Evolutionary conservation across 2,797 vertebrate species (phyloP).

Genomic region (Aeoliscus strigatus): DNA sequence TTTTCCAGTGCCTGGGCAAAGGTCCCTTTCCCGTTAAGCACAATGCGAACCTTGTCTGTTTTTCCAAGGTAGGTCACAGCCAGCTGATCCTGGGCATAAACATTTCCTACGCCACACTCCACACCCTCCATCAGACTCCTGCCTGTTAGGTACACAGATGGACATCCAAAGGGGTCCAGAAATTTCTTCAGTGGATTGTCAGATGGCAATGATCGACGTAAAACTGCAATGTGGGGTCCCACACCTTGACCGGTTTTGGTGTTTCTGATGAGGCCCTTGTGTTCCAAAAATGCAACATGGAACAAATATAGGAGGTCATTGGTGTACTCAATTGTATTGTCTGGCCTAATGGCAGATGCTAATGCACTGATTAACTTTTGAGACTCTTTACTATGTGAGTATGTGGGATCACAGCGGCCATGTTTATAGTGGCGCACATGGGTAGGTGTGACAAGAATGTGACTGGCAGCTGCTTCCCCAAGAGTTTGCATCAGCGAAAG

Average conservation of each 20-base stretch:
- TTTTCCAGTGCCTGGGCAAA: constrained; percentile 63
- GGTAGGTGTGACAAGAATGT: constrained; percentile 77
- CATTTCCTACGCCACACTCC: constrained; percentile 78
- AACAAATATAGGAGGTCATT: constrained; percentile 66
- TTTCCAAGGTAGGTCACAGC: constrained; percentile 78
- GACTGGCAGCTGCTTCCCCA: constrained; percentile 57
- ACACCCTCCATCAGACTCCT: constrained; percentile 72
- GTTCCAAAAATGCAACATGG: constrained; percentile 74
- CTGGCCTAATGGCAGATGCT: constrained; percentile 40
- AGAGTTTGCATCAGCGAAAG: constrained; percentile 73
- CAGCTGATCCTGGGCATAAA: constrained; percentile 76
- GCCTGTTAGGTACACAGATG: constrained; percentile 78
- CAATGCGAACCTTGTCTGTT: constrained; percentile 68
- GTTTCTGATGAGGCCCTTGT: constrained; percentile 73
- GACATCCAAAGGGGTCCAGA: constrained; percentile 74
- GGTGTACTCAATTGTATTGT: constrained; percentile 49
- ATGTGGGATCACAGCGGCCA: constrained; percentile 80
- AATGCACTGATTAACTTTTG: constrained; percentile 61
- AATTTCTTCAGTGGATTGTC: constrained; percentile 73
- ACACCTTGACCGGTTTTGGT: constrained; percentile 75
- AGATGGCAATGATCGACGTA: constrained; percentile 61
- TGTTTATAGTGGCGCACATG: constrained; percentile 81
- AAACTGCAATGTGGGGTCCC: constrained; percentile 73
- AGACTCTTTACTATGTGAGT: constrained; percentile 68
- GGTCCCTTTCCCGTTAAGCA: constrained; percentile 75